Conservation (phyloP, 2,888 invertebrate species). For the Arctia plantaginis region DNA sequence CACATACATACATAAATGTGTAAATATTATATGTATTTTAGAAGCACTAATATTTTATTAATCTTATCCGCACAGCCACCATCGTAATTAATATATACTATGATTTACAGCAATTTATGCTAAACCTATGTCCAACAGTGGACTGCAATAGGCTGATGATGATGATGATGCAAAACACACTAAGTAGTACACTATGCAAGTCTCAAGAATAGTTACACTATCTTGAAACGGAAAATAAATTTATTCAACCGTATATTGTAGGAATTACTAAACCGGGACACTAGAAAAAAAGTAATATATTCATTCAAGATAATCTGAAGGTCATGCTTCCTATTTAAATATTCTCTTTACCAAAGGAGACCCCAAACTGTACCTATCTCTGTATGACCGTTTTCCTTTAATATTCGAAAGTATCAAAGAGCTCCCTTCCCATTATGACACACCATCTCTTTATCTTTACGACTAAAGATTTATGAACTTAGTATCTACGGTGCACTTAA, state of each 20-base stretch:
- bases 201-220: not conserved
- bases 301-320: not conserved
- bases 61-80: too few species aligned
- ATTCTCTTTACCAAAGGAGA: not conserved
- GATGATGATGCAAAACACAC: not conserved
- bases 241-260: too few species aligned
- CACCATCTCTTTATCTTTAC: constrained; percentile 8
- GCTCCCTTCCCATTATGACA: not conserved
- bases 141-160: too few species aligned
- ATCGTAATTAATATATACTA: too few species aligned
- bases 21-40: too few species aligned
- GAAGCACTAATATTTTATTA: too few species aligned
- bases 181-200: not conserved
- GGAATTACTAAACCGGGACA: too few species aligned
- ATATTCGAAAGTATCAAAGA: not conserved
- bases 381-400: not conserved
- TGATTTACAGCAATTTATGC: not conserved
- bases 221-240: too few species aligned
- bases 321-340: not conserved
- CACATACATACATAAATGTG: too few species aligned
- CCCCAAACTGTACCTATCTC: not conserved
- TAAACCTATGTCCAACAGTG: too few species aligned
- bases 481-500: constrained; percentile 4
- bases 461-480: constrained; percentile 4
- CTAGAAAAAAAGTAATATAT: not conserved